Conservation (phyloP, 1,140 invertebrate genomes). For the Rhizoglyphus robini region DNA sequence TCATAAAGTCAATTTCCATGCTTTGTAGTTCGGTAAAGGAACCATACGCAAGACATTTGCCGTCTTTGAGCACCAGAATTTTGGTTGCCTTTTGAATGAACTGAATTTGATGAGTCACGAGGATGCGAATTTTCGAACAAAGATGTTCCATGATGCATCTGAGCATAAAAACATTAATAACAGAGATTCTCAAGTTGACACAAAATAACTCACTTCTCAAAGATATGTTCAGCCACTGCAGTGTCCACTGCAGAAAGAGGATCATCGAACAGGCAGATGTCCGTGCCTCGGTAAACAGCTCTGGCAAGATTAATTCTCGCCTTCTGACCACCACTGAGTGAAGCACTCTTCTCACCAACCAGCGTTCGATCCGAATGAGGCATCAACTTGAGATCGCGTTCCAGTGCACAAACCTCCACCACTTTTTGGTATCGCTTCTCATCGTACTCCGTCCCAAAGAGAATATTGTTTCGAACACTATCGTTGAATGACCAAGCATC, state of each 20-base stretch:
- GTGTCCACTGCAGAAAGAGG: no score
- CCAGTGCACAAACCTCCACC: conserved; percentile 36
- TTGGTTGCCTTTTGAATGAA: conserved; percentile 54
- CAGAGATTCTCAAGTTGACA: conserved; percentile 33
- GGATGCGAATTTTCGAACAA: conserved; percentile 26
- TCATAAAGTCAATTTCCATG: conserved; percentile 19
- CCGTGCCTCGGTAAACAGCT: no score
- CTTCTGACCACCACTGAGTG: conserved; percentile 91
- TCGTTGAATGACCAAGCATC: no score
- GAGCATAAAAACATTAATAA: conserved; percentile 35
- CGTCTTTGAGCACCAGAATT: conserved; percentile 57
- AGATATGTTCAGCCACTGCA: no score
- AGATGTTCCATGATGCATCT: conserved; percentile 31
- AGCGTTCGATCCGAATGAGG: conserved; percentile 37
- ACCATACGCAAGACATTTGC: conserved; percentile 9
- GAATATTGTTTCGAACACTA: no score
- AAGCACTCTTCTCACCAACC: conserved; percentile 50
- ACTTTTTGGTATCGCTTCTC: conserved; percentile 26
- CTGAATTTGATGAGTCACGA: no score
- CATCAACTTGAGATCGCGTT: conserved; percentile 34
- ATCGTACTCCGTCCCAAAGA: no score
- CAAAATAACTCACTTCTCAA: conserved; percentile 41
- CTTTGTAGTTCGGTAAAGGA: conserved; percentile 10
- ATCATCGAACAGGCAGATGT: no score
- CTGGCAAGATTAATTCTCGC: no score